Base-by-base conservation (phyloP, 2,888 invertebrate species). In the Tachina grossa region DNA sequence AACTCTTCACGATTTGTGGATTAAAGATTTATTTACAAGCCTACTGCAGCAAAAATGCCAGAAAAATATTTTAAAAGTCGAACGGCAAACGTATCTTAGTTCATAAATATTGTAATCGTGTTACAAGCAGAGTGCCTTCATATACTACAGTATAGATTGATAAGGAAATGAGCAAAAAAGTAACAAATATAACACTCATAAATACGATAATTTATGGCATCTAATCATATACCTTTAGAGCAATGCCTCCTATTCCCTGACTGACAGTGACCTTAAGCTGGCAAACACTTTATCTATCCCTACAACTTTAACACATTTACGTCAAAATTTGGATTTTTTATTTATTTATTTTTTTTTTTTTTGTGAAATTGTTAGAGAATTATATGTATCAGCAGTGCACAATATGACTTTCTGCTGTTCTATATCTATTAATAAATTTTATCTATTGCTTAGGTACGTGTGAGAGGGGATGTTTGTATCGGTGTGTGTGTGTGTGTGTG, bases 21-120 rank as follows among this genome's bases (percentile, higher is more conserved):
- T 88, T 87, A 88, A 82, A 87, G 86, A 83, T 83, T 88, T 85
- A 88, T 88, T 87, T 87, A 88, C 84, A 83, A 79, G 85, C 63
- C 77, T 31, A 57, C 49, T 66, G 47, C 22, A 5, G 16, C 43
- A 8, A 16, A 19, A 45, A 45, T 10, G n/a, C 39, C 22, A 72
- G 51, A n/a, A 43, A 72, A 71, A 80, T 71, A 51, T 65, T 31
- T 31, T n/a, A 66, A 65, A 72, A 72, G 61, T 51, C 47, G 47
- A 49, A 49, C 65, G 53, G 55, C 72, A 66, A 31, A 59, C 49
- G 55, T 77, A 74, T 55, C 8, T 55, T 2, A 55, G 16, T 59
- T 81, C 66, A 84, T 84, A 77, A 81, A 81, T 81, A 74, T 81
- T 63, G 19, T 59, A 72, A 76, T 55, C 79, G 69, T 63, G 55